Evolutionary conservation across 2,888 invertebrate species (phyloP), one percentile per base, ranked within the genome.

Genomic region (Rhabditophanes sp.): DNA sequence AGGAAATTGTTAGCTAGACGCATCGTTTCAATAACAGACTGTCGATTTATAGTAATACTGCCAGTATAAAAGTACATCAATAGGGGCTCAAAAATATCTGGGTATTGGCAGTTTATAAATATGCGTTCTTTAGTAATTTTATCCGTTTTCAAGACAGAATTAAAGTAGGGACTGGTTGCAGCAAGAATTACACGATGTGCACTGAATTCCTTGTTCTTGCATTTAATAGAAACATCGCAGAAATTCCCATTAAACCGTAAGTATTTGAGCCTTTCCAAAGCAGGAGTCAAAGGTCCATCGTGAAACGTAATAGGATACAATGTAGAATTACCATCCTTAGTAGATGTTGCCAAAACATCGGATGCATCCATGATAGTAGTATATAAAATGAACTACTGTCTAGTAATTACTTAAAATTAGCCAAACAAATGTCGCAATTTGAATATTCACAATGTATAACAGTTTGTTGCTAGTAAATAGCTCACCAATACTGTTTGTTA

Each of bases 61-160:
- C 76, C 76, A 20, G 75, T 75, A 62, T 77, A 77, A 71, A 77
- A 75, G 56, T 75, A 77, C 57, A 74, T 74, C 16, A 78, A 63
- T 31, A 77, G 67, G 22, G 69, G 67, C 14, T 68, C 65, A 64
- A 77, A 76, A 32, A 73, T 72, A 39, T 71, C 73, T 37, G 72
- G 71, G 59, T 75, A 72, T 48, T 72, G 37, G 55, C 74, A 74
- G 34, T 70, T 72, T 26, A 75, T 68, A 4, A 70, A 72, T 23
- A 75, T 59, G 59, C 74, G 69, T 33, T 51, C 54, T 24, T 52
- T 53, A 15, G 69, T 67, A 30, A 73, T 66, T 59, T 72, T 72
- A 37, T 54, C 49, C 35, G 51, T 52, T 34, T 73, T 73, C 41
- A 76, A 65, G 35, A 75, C 72, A 14, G 75, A 72, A 53, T 75